Percentiles rank a stretch among this genome's conserved stretches.
Evolutionary conservation across 2,113 vertebrate species (phyloP).

Genomic region (Cnemophilus loriae): DNA sequence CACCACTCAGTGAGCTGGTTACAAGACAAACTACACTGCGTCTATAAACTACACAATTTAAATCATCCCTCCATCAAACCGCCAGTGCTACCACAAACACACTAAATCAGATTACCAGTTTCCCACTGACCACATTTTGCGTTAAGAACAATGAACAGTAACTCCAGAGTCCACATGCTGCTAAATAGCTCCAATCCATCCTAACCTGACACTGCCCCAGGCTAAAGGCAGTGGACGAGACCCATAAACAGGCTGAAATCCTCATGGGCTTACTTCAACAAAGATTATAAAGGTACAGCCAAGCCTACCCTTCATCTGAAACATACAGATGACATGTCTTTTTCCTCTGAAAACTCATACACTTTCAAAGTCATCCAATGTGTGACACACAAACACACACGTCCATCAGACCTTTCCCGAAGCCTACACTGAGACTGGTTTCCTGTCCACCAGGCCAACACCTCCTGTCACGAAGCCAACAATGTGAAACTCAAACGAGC

Average conservation of each 20-base stretch:
- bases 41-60: background rate
- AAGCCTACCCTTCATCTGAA: background rate
- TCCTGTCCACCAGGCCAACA: background rate
- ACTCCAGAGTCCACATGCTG: background rate
- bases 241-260: background rate
- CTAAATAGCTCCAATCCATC: background rate
- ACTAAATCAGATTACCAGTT: background rate
- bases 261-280: background rate
- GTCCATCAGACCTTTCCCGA: background rate
- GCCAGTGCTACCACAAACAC: background rate
- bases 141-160: background rate
- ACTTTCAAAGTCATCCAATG: background rate
- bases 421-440: rapidly evolving
- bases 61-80: background rate
- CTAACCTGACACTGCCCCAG: background rate
- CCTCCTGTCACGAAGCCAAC: background rate
- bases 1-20: background rate
- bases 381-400: background rate
- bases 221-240: background rate
- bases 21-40: background rate
- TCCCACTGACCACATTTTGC: background rate
- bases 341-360: background rate
- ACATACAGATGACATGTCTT: background rate
- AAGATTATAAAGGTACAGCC: background rate
- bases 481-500: rapidly evolving